Evolutionary conservation across 2,113 vertebrate species (phyloP).

Genomic region (Apteryx mantelli): DNA sequence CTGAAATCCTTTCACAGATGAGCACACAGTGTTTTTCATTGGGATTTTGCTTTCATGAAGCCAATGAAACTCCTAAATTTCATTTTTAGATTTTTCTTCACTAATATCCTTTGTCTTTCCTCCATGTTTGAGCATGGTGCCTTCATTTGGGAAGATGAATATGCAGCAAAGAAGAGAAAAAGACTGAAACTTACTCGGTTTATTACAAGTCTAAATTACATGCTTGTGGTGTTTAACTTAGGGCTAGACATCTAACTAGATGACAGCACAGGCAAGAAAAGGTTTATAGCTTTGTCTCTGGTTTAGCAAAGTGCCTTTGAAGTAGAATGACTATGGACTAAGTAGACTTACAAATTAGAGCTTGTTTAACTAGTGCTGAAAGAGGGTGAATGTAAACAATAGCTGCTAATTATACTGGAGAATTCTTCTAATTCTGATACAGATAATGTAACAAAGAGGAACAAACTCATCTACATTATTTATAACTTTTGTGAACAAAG

Average conservation of each 20-base stretch:
- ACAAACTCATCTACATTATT: neutral
- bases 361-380: slow-evolving; percentile 24
- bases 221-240: neutral
- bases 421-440: neutral
- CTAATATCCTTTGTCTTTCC: neutral
- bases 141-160: neutral
- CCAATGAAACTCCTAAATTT: neutral
- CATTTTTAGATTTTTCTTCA: neutral
- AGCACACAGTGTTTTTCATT: neutral
- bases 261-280: neutral
- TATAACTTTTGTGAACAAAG: neutral
- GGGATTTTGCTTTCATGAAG: neutral
- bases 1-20: neutral
- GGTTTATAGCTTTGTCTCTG: neutral
- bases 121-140: neutral
- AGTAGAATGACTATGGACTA: neutral
- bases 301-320: slow-evolving; percentile 44
- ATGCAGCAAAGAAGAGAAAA: neutral
- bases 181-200: neutral
- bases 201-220: neutral
- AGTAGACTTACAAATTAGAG: neutral
- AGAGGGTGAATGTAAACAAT: slow-evolving; percentile 6
- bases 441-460: neutral
- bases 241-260: neutral
- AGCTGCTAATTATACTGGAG: neutral